Base-by-base conservation (phyloP, 1,140 invertebrate genomes). In the Gonioctena quinquepunctata region DNA sequence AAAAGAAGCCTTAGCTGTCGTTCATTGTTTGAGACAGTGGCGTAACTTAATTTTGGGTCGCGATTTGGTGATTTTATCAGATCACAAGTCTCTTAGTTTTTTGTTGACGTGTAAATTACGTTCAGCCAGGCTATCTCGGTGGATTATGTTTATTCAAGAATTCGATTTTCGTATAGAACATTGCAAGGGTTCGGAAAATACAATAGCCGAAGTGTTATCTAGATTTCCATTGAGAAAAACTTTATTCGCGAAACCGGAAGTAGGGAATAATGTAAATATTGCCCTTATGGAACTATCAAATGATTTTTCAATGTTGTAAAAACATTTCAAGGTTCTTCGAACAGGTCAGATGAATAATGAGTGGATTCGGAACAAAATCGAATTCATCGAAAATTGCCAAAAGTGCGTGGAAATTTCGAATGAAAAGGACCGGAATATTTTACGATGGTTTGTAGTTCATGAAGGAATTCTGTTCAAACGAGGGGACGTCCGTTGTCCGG, bases 71-170 rank as follows among this genome's bases (percentile, higher is more conserved):
- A 57, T 57, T 19, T 1, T 25, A 19, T 22, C 54, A 13, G 54
- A 57, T 21, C 54, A 57, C 1, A 57, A 57, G 23, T 21, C 54
- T 13, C 13, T 57, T 6, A 21, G 23, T 0, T 57, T 57, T 57
- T 57, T 57, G 11, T 22, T 57, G 21, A 21, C 19, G 0, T 22
- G 54, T 21, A 18, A 25, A 21, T 11, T 57, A 0, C 19, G 23
- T 22, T 22, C 54, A 21, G 54, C 54, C 19, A 57, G 19, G 23
- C 21, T 57, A 22, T 22, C 54, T 57, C 54, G 54, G 5, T 57
- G 54, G 54, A 21, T 57, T 19, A 21, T 57, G 16, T 57, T 57
- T 22, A 57, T 57, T 6, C 54, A 57, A 57, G 54, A 57, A 21
- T 57, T 22, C 22, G 19, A 57, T 57, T 21, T 57, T 2, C 0